Evolutionary conservation across 2,888 invertebrate genomes (phyloP).

Genomic region (Heliconius erato): DNA sequence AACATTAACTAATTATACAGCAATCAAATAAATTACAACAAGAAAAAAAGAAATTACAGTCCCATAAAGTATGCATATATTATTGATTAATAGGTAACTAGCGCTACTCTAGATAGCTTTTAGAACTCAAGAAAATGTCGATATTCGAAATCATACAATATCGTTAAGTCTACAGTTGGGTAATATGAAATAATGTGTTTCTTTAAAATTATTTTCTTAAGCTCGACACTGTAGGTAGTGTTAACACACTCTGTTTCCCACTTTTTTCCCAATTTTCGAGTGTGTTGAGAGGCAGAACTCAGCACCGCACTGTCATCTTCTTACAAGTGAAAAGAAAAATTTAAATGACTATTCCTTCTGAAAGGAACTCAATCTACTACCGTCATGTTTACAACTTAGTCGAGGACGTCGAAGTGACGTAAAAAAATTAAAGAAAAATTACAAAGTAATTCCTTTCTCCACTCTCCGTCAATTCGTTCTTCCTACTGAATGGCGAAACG

Average conservation of each 20-base stretch:
- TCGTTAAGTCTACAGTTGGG: not conserved
- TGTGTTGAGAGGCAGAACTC: not conserved
- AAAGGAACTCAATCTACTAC: not conserved
- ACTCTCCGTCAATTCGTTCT: no score
- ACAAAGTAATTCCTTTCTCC: no score
- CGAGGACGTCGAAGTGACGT: no score
- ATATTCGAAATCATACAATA: not conserved
- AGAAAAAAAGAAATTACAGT: not conserved
- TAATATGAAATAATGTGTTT: no score
- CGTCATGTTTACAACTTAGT: no score
- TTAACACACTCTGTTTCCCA: not conserved
- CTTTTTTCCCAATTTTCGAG: not conserved
- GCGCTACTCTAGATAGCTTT: no score
- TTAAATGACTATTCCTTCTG: not conserved
- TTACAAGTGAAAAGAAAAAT: not conserved
- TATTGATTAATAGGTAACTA: slow-evolving; percentile 7
- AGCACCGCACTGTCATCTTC: not conserved
- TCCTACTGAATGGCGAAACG: no score
- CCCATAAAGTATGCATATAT: slow-evolving; percentile 3
- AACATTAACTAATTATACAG: slow-evolving; percentile 4
- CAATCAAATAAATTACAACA: slow-evolving; percentile 8
- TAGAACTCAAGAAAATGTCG: not conserved
- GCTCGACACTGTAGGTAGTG: not conserved
- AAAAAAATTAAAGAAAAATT: no score
- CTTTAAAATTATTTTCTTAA: not conserved